Evolutionary conservation across 2,113 vertebrate species (phyloP).

Genomic region (Oreochromis aureus): DNA sequence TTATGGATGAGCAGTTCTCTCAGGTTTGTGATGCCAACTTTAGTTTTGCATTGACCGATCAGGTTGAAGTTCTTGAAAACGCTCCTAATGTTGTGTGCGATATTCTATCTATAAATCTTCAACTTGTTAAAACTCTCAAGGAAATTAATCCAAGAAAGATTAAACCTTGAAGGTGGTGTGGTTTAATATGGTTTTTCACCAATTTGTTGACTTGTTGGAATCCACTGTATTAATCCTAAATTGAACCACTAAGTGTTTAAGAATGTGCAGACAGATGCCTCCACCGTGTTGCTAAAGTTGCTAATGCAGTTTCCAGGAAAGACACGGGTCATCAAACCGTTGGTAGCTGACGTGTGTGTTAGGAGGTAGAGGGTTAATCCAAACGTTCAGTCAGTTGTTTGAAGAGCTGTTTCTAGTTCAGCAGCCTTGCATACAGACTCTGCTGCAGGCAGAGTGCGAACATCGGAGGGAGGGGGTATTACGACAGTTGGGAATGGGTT

Average conservation of each 20-base stretch:
- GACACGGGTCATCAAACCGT: not conserved
- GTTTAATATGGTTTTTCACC: not conserved
- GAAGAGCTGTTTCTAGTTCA: slow-evolving; percentile 42
- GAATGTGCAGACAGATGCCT: not conserved
- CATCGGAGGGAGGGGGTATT: not conserved
- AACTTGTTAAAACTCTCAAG: not conserved
- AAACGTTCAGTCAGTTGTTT: slow-evolving; percentile 7
- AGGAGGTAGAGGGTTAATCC: not conserved
- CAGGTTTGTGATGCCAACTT: not conserved
- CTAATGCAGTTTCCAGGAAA: not conserved
- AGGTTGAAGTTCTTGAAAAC: not conserved
- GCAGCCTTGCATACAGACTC: not conserved
- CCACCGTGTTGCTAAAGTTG: not conserved
- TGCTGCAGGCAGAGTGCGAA: not conserved
- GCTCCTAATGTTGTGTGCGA: not conserved
- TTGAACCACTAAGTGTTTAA: not conserved
- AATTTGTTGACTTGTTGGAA: not conserved
- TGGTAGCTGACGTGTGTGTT: not conserved
- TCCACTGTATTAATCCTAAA: not conserved
- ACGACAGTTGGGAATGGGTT: not conserved
- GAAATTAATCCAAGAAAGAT: slow-evolving; percentile 15
- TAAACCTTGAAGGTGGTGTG: not conserved
- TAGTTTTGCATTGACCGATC: not conserved
- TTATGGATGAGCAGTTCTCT: not conserved
- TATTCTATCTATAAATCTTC: not conserved